These are phyloP conservation scores for Andrena marginata DNA, from an alignment of 2,888 invertebrate species.

Conservation along the genomic window DNA sequence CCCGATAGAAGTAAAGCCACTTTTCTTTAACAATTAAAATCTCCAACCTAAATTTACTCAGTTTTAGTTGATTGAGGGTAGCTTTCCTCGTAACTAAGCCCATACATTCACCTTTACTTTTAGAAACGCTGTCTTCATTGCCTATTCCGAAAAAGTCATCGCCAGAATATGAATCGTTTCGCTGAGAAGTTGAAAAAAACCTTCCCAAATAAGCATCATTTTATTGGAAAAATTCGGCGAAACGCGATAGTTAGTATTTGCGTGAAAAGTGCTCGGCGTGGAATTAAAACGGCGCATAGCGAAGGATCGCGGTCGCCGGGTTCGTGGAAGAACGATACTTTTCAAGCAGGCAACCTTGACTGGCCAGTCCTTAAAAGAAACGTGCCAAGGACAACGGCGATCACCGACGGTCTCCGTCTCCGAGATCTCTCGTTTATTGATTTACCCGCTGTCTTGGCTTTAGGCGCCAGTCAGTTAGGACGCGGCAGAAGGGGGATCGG, in stretches of 20 bases:
- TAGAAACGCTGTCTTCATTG: too few relatives aligned
- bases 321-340: conserved; percentile 66
- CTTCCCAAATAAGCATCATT: neutral
- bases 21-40: too few relatives aligned
- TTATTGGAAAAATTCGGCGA: neutral
- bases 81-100: too few relatives aligned
- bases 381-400: conserved; percentile 67
- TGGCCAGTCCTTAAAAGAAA: conserved; percentile 68
- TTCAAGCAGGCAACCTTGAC: conserved; percentile 43
- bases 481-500: conserved; percentile 13
- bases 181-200: too few relatives aligned
- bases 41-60: too few relatives aligned
- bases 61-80: too few relatives aligned
- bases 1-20: too few relatives aligned
- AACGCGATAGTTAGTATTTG: neutral
- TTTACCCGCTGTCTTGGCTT: conserved; percentile 52
- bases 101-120: too few relatives aligned
- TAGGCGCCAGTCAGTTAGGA: conserved; percentile 43
- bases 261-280: neutral
- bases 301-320: conserved; percentile 39
- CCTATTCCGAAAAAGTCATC: too few relatives aligned
- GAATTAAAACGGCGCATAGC: conserved; percentile 9
- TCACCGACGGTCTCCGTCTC: conserved; percentile 27
- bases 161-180: too few relatives aligned
- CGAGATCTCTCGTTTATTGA: conserved; percentile 59